phyloP scores from a whole-genome alignment of 1,140 invertebrate species.

The Camponotus pennsylvanicus region DNA sequence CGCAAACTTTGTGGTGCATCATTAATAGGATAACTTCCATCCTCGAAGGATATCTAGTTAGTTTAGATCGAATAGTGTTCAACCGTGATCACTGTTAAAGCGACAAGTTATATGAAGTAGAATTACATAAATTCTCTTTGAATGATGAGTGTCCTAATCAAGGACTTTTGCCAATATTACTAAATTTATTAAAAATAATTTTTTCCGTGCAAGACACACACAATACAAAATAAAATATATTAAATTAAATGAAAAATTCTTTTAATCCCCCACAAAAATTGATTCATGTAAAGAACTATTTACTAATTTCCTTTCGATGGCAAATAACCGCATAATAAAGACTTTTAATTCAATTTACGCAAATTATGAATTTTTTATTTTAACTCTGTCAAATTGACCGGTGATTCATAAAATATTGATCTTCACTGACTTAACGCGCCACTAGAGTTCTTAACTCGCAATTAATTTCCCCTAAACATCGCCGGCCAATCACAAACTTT shows the following conservation, averaged over 20 bases:
- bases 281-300: no score
- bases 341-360: conserved; percentile 29
- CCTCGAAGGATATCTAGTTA: conserved; percentile 57
- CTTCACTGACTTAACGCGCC: conserved; percentile 19
- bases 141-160: background rate
- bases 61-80: conserved; percentile 54
- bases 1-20: conserved; percentile 46
- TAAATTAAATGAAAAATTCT: background rate
- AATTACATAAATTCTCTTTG: conserved; percentile 9
- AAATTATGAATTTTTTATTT: conserved; percentile 5
- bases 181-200: background rate
- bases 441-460: conserved; percentile 52
- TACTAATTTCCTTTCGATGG: no score
- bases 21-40: conserved; percentile 57
- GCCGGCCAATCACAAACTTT: conserved; percentile 56
- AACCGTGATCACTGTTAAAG: conserved; percentile 50
- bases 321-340: background rate
- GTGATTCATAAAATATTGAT: conserved; percentile 51
- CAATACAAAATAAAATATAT: background rate
- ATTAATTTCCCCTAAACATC: conserved; percentile 60
- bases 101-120: conserved; percentile 32
- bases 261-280: no score
- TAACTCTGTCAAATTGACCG: conserved; percentile 5
- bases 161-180: background rate
- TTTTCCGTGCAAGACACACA: background rate